Evolutionary conservation across 2,888 invertebrate species (phyloP).

Genomic region (Melangyna quadrimaculata): DNA sequence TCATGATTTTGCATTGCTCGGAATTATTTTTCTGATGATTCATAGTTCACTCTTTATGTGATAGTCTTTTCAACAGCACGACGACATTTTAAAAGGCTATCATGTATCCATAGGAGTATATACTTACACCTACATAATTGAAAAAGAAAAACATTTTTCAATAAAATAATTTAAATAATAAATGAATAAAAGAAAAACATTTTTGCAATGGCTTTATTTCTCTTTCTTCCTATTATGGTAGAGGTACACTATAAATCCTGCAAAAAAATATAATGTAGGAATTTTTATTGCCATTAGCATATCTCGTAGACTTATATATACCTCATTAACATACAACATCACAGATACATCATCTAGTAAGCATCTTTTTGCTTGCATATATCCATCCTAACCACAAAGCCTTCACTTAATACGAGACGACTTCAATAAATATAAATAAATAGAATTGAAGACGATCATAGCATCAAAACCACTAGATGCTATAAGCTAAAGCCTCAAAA

Average conservation of each 20-base stretch:
- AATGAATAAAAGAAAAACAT: neutral
- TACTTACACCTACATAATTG: too few relatives aligned
- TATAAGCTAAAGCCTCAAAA: slow-evolving; percentile 33
- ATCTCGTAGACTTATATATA: neutral
- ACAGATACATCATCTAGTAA: slow-evolving; percentile 47
- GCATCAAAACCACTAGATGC: slow-evolving; percentile 51
- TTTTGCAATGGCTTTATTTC: neutral
- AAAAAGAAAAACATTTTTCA: too few relatives aligned
- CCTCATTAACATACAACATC: slow-evolving; percentile 14
- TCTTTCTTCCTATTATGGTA: neutral
- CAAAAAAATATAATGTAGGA: neutral
- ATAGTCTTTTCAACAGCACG: too few relatives aligned
- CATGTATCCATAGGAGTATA: too few relatives aligned
- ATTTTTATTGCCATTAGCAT: slow-evolving; percentile 6
- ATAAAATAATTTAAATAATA: neutral
- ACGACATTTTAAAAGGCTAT: too few relatives aligned
- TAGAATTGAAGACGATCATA: slow-evolving; percentile 55
- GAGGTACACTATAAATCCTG: too few relatives aligned
- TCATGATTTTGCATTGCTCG: too few relatives aligned
- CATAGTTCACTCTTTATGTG: too few relatives aligned
- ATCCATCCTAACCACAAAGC: slow-evolving; percentile 45
- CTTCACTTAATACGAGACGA: slow-evolving; percentile 35
- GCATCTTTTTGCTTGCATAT: slow-evolving; percentile 29
- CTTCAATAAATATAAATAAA: slow-evolving; percentile 50
- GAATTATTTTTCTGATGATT: too few relatives aligned